Evolutionary conservation across 2,113 vertebrate species (phyloP).

Genomic region (Micromys minutus): DNA sequence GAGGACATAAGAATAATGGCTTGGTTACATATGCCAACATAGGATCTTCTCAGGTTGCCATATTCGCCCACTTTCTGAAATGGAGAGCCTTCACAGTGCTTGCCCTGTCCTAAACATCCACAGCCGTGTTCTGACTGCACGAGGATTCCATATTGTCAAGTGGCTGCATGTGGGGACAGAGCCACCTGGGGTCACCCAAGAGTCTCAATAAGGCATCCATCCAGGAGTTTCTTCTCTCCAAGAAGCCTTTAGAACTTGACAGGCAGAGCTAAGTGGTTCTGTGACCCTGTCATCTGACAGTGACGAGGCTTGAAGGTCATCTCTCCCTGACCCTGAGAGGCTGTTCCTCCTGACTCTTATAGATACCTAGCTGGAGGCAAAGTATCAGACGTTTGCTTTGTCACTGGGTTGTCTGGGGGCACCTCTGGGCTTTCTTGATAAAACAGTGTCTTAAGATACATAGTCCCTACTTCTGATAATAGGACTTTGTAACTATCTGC

Average conservation of each 20-base stretch:
- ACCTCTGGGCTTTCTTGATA: background rate
- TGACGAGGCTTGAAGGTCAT: background rate
- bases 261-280: background rate
- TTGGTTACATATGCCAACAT: background rate
- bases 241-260: background rate
- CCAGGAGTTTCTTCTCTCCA: no score
- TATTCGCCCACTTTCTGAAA: background rate
- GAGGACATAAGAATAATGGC: background rate
- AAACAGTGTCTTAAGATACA: conserved; percentile 45
- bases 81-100: background rate
- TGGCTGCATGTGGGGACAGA: background rate
- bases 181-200: no score
- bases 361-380: background rate
- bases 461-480: background rate
- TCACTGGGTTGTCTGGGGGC: background rate
- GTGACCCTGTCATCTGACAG: background rate
- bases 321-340: background rate
- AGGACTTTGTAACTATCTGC: background rate
- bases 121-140: background rate
- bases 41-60: background rate
- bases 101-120: background rate
- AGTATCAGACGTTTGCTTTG: background rate
- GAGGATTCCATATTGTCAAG: background rate
- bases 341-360: background rate
- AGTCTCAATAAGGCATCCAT: background rate